A percentile compares a stretch with the other conserved stretches of the same genome.
These are phyloP conservation scores for Lamprologus ornatipinnis DNA, from an alignment of 2,113 vertebrate genomes.

Conservation along the genomic window DNA sequence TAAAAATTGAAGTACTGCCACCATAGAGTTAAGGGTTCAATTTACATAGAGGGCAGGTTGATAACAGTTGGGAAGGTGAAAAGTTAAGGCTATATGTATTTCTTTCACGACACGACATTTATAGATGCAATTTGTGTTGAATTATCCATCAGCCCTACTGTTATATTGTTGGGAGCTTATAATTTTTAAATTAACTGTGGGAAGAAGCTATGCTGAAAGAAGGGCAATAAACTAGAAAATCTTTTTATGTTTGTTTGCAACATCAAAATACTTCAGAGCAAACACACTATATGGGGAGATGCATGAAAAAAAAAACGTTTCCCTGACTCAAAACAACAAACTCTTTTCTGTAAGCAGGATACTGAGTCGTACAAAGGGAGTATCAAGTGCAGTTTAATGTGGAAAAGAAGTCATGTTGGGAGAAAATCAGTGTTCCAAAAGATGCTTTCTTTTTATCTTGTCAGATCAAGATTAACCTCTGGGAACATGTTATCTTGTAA, in stretches of 20 bases:
- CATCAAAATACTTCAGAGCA: neutral
- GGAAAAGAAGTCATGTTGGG: neutral
- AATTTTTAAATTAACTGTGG: neutral
- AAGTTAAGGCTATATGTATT: neutral
- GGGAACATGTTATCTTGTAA: neutral
- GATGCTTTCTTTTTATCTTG: neutral
- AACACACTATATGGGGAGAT: neutral
- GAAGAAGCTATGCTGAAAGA: neutral
- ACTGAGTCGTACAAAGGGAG: neutral
- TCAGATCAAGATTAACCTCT: neutral
- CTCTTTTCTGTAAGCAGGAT: neutral
- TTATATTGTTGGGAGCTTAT: neutral
- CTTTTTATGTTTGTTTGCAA: neutral
- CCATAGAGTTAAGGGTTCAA: neutral
- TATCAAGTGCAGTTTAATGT: neutral
- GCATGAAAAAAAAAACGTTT: neutral
- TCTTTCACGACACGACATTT: rapidly evolving
- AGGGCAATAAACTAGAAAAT: neutral
- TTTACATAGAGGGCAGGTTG: neutral
- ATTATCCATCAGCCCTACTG: neutral
- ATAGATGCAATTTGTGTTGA: neutral
- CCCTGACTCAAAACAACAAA: neutral
- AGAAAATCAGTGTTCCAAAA: neutral
- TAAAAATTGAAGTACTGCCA: neutral
- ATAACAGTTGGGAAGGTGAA: neutral